A percentile compares a stretch with the other conserved stretches of the same genome.
Evolutionary conservation across 2,888 invertebrate genomes (phyloP).

Genomic region (Eudasyphora cyanicolor): DNA sequence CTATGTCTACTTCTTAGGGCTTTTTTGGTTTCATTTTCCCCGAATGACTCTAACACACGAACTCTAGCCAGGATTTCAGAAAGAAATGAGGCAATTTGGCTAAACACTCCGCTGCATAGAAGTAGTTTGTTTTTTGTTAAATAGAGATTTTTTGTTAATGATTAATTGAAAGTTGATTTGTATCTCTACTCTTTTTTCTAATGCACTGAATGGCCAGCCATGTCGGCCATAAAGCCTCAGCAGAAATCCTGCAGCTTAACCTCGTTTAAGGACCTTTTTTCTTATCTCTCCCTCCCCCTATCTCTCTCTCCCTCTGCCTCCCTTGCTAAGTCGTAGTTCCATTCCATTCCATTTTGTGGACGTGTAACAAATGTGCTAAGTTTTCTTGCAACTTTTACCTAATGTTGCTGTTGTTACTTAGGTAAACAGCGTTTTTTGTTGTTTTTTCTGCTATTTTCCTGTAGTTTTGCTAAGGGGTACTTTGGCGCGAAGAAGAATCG

Average conservation of each 20-base stretch:
- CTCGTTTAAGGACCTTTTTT: constrained; percentile 2
- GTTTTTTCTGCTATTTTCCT: background rate
- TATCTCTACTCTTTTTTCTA: background rate
- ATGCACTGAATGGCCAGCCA: background rate
- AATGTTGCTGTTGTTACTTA: constrained; percentile 12
- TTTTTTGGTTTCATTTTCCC: background rate
- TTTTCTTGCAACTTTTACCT: constrained; percentile 8
- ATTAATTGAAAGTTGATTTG: constrained; percentile 43
- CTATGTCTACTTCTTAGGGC: background rate
- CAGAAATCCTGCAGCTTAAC: background rate
- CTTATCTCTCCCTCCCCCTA: background rate
- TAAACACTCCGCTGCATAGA: constrained; percentile 22
- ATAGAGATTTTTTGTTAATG: constrained; percentile 34
- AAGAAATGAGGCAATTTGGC: background rate
- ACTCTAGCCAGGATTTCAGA: background rate
- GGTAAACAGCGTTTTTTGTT: background rate
- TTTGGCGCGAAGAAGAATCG: too few species aligned
- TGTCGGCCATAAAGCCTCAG: background rate
- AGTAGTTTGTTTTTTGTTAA: background rate
- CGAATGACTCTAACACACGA: background rate
- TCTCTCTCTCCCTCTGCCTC: background rate
- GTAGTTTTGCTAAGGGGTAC: too few species aligned
- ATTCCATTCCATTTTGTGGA: background rate
- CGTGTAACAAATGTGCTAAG: constrained; percentile 12
- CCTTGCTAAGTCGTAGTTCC: too few species aligned